Evolutionary conservation across 2,888 invertebrate species (phyloP).

Genomic region (Rhamnusium bicolor): DNA sequence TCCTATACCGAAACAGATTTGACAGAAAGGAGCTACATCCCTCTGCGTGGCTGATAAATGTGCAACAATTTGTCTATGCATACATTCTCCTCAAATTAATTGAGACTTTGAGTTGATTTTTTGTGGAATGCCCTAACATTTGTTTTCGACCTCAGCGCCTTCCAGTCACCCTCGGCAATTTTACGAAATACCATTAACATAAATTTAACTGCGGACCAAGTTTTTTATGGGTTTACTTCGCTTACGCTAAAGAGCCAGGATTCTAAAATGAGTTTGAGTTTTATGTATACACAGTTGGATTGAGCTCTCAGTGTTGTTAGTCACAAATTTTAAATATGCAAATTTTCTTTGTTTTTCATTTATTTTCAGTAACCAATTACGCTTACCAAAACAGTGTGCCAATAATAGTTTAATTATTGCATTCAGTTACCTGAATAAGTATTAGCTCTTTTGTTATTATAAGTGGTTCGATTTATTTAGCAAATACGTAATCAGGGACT

Average conservation of each 20-base stretch:
- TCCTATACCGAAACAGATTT: constrained; percentile 25
- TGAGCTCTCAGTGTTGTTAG: constrained; percentile 9
- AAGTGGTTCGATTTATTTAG: no score
- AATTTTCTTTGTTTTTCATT: neutral
- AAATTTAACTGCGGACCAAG: constrained; percentile 22
- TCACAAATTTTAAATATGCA: neutral
- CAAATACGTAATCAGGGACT: no score
- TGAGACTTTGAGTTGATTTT: constrained; percentile 35
- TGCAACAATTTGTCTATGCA: constrained; percentile 27
- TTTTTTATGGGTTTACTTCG: constrained; percentile 18
- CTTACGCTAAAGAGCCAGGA: constrained; percentile 9
- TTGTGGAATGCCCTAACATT: constrained; percentile 21
- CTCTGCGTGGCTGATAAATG: constrained; percentile 20
- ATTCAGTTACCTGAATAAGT: neutral
- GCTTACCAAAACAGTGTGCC: neutral
- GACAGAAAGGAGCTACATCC: constrained; percentile 34
- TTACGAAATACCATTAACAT: constrained; percentile 25
- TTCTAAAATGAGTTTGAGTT: constrained; percentile 8
- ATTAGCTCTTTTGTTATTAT: no score
- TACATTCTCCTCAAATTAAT: constrained; percentile 30
- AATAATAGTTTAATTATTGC: no score
- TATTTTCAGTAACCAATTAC: neutral
- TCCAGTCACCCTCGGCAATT: constrained; percentile 13
- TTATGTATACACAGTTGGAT: constrained; percentile 13
- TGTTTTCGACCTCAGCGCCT: constrained; percentile 15